Evolutionary conservation across 2,888 invertebrate genomes (phyloP).

Genomic region (Drosophila fungiperda): DNA sequence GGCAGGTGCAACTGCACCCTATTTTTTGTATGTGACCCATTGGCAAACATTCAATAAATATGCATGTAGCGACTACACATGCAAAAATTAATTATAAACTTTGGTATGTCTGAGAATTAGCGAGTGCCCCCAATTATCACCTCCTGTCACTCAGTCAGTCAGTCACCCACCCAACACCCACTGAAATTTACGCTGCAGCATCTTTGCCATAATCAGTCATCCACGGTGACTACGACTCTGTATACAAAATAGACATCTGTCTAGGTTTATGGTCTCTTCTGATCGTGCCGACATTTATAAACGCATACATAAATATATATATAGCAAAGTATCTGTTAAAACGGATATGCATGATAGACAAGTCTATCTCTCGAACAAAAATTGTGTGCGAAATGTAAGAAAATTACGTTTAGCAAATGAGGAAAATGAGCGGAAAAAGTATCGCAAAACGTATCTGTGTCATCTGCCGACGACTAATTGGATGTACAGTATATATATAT

Average conservation of each 20-base stretch:
- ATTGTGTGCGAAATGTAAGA: slow-evolving; percentile 40
- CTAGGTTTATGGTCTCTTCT: slow-evolving; percentile 54
- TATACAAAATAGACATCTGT: slow-evolving; percentile 25
- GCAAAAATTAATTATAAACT: background rate
- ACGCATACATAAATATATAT: slow-evolving; percentile 29
- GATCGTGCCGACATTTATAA: slow-evolving; percentile 64
- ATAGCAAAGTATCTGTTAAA: slow-evolving; percentile 45
- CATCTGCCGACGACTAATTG: slow-evolving; percentile 67
- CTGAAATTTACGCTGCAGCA: slow-evolving; percentile 32
- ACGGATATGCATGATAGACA: slow-evolving; percentile 73
- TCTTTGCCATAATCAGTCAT: slow-evolving; percentile 47
- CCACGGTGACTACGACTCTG: slow-evolving; percentile 1
- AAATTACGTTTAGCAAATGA: slow-evolving; percentile 62
- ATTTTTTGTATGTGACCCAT: slow-evolving; percentile 35
- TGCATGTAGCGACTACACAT: slow-evolving; percentile 13
- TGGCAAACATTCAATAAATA: slow-evolving; percentile 44
- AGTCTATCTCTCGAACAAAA: slow-evolving; percentile 31
- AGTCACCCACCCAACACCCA: slow-evolving; percentile 28
- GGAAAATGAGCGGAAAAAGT: slow-evolving; percentile 75
- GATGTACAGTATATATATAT: slow-evolving; percentile 29
- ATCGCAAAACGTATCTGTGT: slow-evolving; percentile 62
- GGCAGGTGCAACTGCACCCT: slow-evolving; percentile 2
- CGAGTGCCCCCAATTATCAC: slow-evolving; percentile 71
- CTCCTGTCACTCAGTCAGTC: slow-evolving; percentile 63
- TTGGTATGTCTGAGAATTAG: slow-evolving; percentile 9